These are phyloP conservation scores for Lutjanus argentimaculatus DNA, from an alignment of 2,797 vertebrate species.

Conservation along the genomic window DNA sequence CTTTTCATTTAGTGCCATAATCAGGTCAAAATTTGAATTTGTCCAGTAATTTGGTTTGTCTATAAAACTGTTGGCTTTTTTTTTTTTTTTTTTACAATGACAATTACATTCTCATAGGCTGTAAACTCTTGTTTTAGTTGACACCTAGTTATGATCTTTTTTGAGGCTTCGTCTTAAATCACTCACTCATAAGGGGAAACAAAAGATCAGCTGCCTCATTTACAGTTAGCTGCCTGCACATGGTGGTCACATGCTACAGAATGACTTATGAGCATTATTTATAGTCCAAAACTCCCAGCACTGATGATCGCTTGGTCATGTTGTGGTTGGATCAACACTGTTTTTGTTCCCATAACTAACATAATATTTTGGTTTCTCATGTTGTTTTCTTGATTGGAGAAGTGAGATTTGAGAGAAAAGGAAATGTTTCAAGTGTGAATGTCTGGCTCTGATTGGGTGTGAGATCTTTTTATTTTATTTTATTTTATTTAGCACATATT, in stretches of 20 bases:
- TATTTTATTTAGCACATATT: too few relatives aligned
- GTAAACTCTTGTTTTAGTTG: background rate
- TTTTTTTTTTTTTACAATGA: background rate
- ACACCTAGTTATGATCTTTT: background rate
- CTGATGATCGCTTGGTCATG: conserved; percentile 4
- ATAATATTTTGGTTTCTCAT: background rate
- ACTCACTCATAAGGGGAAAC: background rate
- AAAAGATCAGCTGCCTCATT: conserved; percentile 35
- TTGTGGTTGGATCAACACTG: conserved; percentile 18
- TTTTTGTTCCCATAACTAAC: conserved; percentile 6
- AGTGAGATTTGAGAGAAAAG: conserved; percentile 4
- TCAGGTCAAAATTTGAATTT: background rate
- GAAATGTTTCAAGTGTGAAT: conserved; percentile 14
- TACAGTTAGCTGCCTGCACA: conserved; percentile 19
- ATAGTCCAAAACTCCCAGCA: conserved; percentile 22
- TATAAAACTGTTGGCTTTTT: too few relatives aligned
- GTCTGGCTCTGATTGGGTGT: background rate
- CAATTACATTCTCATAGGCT: too few relatives aligned
- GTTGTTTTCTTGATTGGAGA: conserved; percentile 28
- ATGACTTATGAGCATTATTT: conserved; percentile 39
- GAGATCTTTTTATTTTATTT: background rate
- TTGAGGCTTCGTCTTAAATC: background rate
- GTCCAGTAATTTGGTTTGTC: too few relatives aligned
- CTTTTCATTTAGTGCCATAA: background rate
- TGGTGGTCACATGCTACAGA: conserved; percentile 34